A percentile compares a stretch with the other conserved stretches of the same genome.
phyloP scores from a whole-genome alignment of 2,888 invertebrate species.

The Mythimna albipuncta region DNA sequence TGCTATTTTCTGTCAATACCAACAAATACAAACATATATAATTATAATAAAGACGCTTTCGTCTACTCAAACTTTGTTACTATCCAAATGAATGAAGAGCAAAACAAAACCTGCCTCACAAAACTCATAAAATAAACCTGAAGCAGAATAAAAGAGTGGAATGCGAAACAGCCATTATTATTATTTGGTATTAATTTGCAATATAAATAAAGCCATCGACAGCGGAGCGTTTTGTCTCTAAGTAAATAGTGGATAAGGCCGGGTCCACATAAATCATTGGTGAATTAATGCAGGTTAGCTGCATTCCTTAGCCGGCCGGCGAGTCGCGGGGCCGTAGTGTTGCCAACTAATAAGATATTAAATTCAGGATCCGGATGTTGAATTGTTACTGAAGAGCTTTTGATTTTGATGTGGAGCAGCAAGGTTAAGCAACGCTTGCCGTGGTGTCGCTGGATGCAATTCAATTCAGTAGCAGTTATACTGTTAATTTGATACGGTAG shows the following conservation, averaged over 20 bases:
- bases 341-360: slow-evolving; percentile 52
- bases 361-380: slow-evolving; percentile 49
- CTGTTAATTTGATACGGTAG: not conserved
- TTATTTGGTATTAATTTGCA: slow-evolving; percentile 56
- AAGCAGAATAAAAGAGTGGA: slow-evolving; percentile 41
- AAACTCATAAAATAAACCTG: slow-evolving; percentile 42
- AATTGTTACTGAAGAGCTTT: not conserved
- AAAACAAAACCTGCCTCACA: not conserved
- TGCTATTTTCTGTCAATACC: too few species aligned
- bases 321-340: slow-evolving; percentile 52
- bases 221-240: slow-evolving; percentile 63
- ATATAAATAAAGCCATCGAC: slow-evolving; percentile 60
- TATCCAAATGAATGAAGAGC: not conserved
- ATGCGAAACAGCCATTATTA: slow-evolving; percentile 50
- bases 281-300: slow-evolving; percentile 74
- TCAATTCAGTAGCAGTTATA: slow-evolving; percentile 11
- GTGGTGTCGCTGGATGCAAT: not conserved
- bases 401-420: not conserved
- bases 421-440: not conserved
- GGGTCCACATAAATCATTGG: slow-evolving; percentile 69
- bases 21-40: too few species aligned
- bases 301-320: slow-evolving; percentile 75
- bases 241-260: slow-evolving; percentile 63
- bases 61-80: not conserved
- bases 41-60: not conserved